Percentiles rank a stretch among this genome's conserved stretches.
These are phyloP conservation scores for Rhinoraja longicauda DNA, from an alignment of 2,797 vertebrate species.

Conservation along the genomic window DNA sequence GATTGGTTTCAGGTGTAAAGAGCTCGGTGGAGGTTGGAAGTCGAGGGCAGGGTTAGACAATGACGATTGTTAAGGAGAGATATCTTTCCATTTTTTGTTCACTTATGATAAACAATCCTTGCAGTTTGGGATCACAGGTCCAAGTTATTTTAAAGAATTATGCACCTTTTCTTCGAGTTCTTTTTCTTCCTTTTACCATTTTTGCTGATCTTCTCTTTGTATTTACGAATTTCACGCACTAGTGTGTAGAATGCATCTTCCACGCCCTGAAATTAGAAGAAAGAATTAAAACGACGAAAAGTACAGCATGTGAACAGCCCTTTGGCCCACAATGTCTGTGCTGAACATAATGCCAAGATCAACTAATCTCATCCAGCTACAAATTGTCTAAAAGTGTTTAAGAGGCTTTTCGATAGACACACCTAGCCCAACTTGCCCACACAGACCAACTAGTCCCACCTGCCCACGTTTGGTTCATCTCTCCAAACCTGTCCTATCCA, in stretches of 20 bases:
- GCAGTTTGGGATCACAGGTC: constrained; percentile 3
- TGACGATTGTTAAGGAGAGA: too few species aligned
- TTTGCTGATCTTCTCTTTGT: constrained; percentile 79
- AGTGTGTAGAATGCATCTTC: constrained; percentile 81
- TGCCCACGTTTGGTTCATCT: too few species aligned
- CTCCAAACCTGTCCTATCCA: too few species aligned
- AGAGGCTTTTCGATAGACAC: too few species aligned
- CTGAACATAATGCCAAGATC: too few species aligned
- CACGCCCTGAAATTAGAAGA: constrained; percentile 61
- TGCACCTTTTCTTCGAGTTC: constrained; percentile 49
- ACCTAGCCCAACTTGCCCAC: too few species aligned
- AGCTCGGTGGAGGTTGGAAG: not conserved
- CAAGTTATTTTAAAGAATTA: constrained; percentile 47
- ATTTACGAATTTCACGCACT: constrained; percentile 74
- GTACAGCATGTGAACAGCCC: too few species aligned
- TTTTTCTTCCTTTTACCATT: constrained; percentile 73
- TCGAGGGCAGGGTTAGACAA: too few species aligned
- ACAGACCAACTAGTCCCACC: too few species aligned
- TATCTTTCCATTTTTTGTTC: not conserved
- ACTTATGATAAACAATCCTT: not conserved
- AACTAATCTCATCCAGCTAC: too few species aligned
- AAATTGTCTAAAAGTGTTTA: too few species aligned
- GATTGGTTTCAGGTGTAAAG: not conserved
- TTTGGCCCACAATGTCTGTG: too few species aligned
- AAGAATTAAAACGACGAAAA: not conserved